phyloP scores from a whole-genome alignment of 2,888 invertebrate genomes.

The Chalcosyrphus nemorum region DNA sequence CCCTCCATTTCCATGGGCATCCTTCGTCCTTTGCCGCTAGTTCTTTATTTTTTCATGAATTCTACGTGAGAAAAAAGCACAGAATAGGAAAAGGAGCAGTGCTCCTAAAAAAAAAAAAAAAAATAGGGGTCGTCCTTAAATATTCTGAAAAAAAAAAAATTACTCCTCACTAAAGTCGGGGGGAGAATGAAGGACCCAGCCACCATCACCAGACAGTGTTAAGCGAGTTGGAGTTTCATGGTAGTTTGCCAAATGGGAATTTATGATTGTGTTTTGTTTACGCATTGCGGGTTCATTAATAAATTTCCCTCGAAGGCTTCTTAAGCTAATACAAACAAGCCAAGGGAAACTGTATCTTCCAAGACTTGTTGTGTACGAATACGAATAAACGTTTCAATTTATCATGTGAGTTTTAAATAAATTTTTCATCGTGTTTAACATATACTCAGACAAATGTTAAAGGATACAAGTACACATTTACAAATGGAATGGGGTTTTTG shows the following conservation, averaged over 20 bases:
- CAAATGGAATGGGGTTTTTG: not conserved
- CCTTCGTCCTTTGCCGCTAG: not conserved
- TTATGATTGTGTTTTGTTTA: conserved; percentile 67
- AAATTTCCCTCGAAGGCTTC: conserved; percentile 43
- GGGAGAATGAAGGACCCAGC: not conserved
- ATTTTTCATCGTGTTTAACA: conserved; percentile 24
- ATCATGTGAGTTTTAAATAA: conserved; percentile 44
- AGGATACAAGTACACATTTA: not conserved
- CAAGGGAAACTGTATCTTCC: conserved; percentile 41
- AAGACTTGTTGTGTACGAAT: conserved; percentile 11
- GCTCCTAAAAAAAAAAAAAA: conserved; percentile 1
- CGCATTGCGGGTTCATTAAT: conserved; percentile 70
- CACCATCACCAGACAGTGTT: not conserved
- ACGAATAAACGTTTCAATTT: conserved; percentile 63
- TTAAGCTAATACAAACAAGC: conserved; percentile 50
- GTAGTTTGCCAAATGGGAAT: conserved; percentile 68
- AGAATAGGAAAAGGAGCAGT: conserved; percentile 12
- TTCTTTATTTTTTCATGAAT: conserved; percentile 40
- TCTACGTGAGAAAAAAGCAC: not conserved
- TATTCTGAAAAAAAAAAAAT: conserved; percentile 14
- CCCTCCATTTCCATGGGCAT: conserved; percentile 19
- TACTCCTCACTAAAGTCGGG: conserved; percentile 3
- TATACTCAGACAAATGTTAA: not conserved
- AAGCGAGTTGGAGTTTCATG: conserved; percentile 28
- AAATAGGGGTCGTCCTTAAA: conserved; percentile 29